phyloP scores from a whole-genome alignment of 2,797 vertebrate genomes.

The Xiphophorus birchmanni region DNA sequence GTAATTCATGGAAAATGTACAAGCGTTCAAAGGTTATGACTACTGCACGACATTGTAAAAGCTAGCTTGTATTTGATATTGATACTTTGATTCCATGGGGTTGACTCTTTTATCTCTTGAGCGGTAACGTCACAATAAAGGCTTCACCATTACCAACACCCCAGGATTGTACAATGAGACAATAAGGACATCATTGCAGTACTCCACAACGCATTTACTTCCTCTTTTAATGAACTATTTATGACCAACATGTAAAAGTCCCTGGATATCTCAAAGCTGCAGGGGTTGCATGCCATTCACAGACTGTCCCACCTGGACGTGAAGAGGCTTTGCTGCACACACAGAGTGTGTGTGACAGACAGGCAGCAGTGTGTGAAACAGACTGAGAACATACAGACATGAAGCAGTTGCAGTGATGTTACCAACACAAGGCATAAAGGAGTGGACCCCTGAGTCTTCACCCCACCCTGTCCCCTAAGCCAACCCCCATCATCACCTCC shows the following conservation, averaged over 20 bases:
- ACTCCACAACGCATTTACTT: constrained; percentile 58
- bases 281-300: constrained; percentile 77
- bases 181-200: constrained; percentile 59
- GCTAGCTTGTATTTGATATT: constrained; percentile 46
- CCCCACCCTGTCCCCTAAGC: constrained; percentile 84
- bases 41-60: constrained; percentile 10
- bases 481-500: constrained; percentile 86
- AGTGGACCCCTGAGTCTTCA: constrained; percentile 95
- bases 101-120: constrained; percentile 99
- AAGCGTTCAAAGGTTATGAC: background rate
- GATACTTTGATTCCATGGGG: constrained; percentile 84
- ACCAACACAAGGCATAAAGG: constrained; percentile 99
- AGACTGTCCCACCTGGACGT: constrained; percentile 81
- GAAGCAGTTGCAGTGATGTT: constrained; percentile 96
- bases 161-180: constrained; percentile 70
- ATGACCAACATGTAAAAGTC: constrained; percentile 67
- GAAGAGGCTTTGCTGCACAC: constrained; percentile 77
- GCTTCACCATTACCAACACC: constrained; percentile 75
- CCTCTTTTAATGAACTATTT: constrained; percentile 61
- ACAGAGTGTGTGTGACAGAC: constrained; percentile 45
- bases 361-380: constrained; percentile 74
- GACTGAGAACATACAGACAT: constrained; percentile 75
- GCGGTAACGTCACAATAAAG: constrained; percentile 99
- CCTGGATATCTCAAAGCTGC: constrained; percentile 74
- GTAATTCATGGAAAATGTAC: background rate